These are phyloP conservation scores for Pygoscelis antarcticus DNA, from an alignment of 2,113 vertebrate genomes.

Conservation along the genomic window DNA sequence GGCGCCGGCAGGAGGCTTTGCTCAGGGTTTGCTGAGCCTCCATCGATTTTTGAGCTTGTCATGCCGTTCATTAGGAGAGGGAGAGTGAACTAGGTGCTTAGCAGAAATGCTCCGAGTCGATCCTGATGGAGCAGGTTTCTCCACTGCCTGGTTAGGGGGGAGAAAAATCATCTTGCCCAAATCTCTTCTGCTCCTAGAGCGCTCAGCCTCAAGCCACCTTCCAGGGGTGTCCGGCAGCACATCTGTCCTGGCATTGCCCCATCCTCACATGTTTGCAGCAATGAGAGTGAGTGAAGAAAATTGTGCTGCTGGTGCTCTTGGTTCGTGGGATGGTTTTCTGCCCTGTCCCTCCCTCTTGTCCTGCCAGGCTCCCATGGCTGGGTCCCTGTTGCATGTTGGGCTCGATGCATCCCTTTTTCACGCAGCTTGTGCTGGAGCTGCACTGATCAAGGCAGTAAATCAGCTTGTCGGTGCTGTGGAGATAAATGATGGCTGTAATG, in stretches of 20 bases:
- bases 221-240: not conserved
- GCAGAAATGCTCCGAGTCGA: not conserved
- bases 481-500: conserved; percentile 58
- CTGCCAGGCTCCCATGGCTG: not conserved
- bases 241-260: not conserved
- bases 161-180: not conserved
- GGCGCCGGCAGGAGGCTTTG: not conserved
- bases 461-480: conserved; percentile 18
- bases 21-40: not conserved
- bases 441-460: conserved; percentile 35
- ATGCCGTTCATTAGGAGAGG: not conserved
- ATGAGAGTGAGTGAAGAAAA: not conserved
- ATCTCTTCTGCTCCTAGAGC: accelerated
- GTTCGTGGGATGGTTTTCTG: not conserved
- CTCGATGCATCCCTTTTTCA: not conserved
- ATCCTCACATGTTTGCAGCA: not conserved
- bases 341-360: not conserved
- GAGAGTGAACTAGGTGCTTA: not conserved
- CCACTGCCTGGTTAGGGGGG: not conserved
- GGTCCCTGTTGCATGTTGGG: not conserved
- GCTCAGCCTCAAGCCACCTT: not conserved
- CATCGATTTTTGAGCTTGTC: conserved; percentile 57
- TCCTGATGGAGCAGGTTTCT: not conserved
- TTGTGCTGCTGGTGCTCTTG: not conserved
- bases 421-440: not conserved